These are phyloP conservation scores for Achroia grisella DNA, from an alignment of 1,140 invertebrate species.

Conservation along the genomic window DNA sequence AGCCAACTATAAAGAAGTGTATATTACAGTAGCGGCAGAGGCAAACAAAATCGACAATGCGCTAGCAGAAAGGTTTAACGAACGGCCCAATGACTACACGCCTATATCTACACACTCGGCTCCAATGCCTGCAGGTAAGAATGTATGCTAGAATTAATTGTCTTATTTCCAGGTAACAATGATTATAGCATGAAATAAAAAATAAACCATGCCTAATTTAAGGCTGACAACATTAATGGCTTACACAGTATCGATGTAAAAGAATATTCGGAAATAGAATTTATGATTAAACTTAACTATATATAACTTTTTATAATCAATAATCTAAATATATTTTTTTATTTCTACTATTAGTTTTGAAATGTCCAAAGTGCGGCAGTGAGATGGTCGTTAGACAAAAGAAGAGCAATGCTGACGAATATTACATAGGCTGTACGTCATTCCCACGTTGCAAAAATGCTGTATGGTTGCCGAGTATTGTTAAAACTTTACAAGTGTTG, in stretches of 20 bases:
- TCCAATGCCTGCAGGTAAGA: constrained; percentile 36
- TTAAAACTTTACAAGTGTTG: constrained; percentile 78
- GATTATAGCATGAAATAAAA: too few species aligned
- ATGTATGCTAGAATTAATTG: too few species aligned
- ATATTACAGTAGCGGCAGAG: constrained; percentile 61
- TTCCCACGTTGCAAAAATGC: constrained; percentile 87
- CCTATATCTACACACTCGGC: constrained; percentile 10
- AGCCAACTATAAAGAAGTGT: constrained; percentile 61
- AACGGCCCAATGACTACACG: constrained; percentile 37
- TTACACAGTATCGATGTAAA: too few species aligned
- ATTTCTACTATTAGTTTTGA: constrained; percentile 71
- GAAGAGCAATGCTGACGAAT: constrained; percentile 77
- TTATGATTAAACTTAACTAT: too few species aligned
- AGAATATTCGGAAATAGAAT: too few species aligned
- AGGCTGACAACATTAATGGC: too few species aligned
- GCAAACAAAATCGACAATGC: constrained; percentile 79
- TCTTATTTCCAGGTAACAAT: too few species aligned
- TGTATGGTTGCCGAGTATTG: constrained; percentile 86
- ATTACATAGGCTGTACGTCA: constrained; percentile 83
- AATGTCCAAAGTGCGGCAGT: constrained; percentile 85
- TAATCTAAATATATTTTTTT: too few species aligned
- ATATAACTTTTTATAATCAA: too few species aligned
- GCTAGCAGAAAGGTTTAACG: constrained; percentile 75
- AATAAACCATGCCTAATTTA: too few species aligned
- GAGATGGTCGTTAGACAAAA: constrained; percentile 82